Evolutionary conservation across 2,888 invertebrate species (phyloP).

Genomic region (Andrena haemorrhoa): DNA sequence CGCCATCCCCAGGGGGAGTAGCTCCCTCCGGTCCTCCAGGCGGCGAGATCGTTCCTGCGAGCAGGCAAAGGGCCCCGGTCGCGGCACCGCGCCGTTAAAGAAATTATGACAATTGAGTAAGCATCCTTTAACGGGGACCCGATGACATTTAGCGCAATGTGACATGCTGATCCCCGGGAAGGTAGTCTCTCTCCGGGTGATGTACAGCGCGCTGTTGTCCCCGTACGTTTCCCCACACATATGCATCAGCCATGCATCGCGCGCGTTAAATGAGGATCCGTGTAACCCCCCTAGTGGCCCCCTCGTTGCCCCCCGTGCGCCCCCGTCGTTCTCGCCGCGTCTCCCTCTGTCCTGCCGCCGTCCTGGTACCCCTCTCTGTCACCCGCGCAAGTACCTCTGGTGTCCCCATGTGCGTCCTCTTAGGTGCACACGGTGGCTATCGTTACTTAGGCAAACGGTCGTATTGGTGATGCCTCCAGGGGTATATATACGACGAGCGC

Average conservation of each 20-base stretch:
- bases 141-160: slow-evolving; percentile 82
- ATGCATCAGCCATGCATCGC: slow-evolving; percentile 20
- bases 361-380: background rate
- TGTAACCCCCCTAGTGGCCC: slow-evolving; percentile 63
- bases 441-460: slow-evolving; percentile 64
- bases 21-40: background rate
- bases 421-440: slow-evolving; percentile 67
- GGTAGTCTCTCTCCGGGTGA: slow-evolving; percentile 68
- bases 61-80: slow-evolving; percentile 9
- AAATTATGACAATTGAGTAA: slow-evolving; percentile 75
- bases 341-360: background rate
- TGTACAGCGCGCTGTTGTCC: slow-evolving; percentile 65
- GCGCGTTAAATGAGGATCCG: slow-evolving; percentile 68
- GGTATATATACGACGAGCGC: slow-evolving; percentile 80
- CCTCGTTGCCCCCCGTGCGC: slow-evolving; percentile 26
- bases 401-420: slow-evolving; percentile 69
- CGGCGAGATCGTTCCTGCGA: background rate
- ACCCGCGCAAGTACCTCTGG: slow-evolving; percentile 38
- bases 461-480: slow-evolving; percentile 78
- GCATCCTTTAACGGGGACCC: slow-evolving; percentile 78
- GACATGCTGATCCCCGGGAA: slow-evolving; percentile 75
- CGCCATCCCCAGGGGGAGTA: background rate
- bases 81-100: slow-evolving; percentile 49
- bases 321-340: slow-evolving; percentile 26
- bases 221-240: slow-evolving; percentile 42